phyloP scores from a whole-genome alignment of 2,888 invertebrate species.

The Nasonovia ribisnigri region DNA sequence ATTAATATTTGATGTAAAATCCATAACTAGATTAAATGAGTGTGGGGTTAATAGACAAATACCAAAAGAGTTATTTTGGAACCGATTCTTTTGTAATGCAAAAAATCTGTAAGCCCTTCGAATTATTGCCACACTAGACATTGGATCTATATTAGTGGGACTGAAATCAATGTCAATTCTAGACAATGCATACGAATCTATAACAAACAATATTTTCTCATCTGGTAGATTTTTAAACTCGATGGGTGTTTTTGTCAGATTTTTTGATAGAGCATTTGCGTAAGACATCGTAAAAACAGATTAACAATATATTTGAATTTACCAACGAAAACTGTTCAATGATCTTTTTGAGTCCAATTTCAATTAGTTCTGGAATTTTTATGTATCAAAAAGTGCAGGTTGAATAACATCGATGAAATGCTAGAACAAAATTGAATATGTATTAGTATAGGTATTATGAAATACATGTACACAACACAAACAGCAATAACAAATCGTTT shows the following conservation, averaged over 20 bases:
- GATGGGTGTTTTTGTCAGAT: background rate
- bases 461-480: background rate
- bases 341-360: background rate
- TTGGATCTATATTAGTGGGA: constrained; percentile 37
- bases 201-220: constrained; percentile 54
- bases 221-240: constrained; percentile 36
- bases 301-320: background rate
- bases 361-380: background rate
- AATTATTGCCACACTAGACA: constrained; percentile 50
- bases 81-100: constrained; percentile 43
- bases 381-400: background rate
- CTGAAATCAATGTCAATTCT: constrained; percentile 41
- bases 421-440: background rate
- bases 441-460: background rate
- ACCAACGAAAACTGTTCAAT: background rate
- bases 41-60: constrained; percentile 58
- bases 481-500: background rate
- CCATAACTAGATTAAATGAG: constrained; percentile 32
- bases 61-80: constrained; percentile 47
- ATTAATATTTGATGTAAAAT: constrained; percentile 56
- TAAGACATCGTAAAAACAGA: constrained; percentile 32
- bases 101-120: constrained; percentile 31
- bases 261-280: constrained; percentile 29
- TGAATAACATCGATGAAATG: background rate
- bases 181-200: constrained; percentile 30